Base-by-base conservation (phyloP, 2,888 invertebrate genomes). In the Cylindroiulus punctatus region DNA sequence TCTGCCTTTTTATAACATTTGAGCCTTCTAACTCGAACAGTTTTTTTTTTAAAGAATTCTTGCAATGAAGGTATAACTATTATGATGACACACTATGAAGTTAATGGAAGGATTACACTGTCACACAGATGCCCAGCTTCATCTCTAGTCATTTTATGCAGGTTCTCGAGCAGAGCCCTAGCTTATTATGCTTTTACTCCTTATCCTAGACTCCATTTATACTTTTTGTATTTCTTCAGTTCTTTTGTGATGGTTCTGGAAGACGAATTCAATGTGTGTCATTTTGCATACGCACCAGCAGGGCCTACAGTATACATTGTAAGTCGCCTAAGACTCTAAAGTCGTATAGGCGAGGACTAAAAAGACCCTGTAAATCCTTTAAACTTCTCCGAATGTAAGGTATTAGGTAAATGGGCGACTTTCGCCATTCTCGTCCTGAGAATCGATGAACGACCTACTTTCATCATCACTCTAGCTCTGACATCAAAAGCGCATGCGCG, bases 381-480 rank as follows among this genome's bases (percentile, higher is more conserved):
- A 65, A 65, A 65, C 65, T 65, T 65, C 65, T 26, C 8, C n/a
- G 26, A 65, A 65, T 65, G 26, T 65, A 65, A 65, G 65, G 65
- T 65, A 65, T 65, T 65, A 26, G 65, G 65, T 65, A 65, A 65
- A 65, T 65, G 65, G 65, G 65, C 7, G 65, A 65, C 26, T 65
- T 65, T 65, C 10, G 26, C 65, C 4, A 65, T 65, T 65, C 22
- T 65, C 22, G 65, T 65, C 26, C 26, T 65, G 8, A 65, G 26
- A 65, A 65, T 65, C 65, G 65, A 65, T 65, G 26, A 65, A 65
- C 26, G 65, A 65, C 65, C 65, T 26, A 65, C 65, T 26, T 65
- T 36, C n/a, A 19, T 57, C 57, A 57, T n/a, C n/a, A 7, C 57
- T 19, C 19, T 52, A 19, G 3, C 57, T 57, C 5, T 65, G 26